Conservation (phyloP, 2,113 vertebrate species). For the Chionodraco myersi region DNA sequence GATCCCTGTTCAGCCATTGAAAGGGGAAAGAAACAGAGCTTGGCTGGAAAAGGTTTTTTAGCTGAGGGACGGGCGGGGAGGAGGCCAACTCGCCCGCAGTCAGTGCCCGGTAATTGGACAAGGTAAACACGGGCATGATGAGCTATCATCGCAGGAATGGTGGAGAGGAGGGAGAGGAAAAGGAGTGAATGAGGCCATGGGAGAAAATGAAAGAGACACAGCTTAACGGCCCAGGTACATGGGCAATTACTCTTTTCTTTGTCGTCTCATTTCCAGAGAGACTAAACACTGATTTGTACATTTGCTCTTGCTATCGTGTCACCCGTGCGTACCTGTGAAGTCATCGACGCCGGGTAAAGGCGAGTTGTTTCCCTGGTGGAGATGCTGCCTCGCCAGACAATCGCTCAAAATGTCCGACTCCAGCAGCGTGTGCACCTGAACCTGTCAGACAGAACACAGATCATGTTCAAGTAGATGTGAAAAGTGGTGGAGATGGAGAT, state of each 20-base stretch:
- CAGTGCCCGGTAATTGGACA: slow-evolving; percentile 74
- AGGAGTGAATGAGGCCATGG: slow-evolving; percentile 71
- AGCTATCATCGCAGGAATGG: slow-evolving; percentile 70
- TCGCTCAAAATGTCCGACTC: slow-evolving; percentile 70
- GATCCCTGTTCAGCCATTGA: slow-evolving; percentile 77
- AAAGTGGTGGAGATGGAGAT: background rate
- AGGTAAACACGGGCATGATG: slow-evolving; percentile 76
- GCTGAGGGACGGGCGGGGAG: slow-evolving; percentile 55
- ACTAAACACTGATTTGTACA: slow-evolving; percentile 11
- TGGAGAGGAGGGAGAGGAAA: slow-evolving; percentile 53
- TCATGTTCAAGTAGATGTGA: background rate
- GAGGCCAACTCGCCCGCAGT: slow-evolving; percentile 63
- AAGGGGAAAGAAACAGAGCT: slow-evolving; percentile 63
- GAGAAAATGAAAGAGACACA: slow-evolving; percentile 61
- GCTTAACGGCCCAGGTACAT: slow-evolving; percentile 63
- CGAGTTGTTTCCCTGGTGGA: slow-evolving; percentile 60
- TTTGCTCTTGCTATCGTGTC: slow-evolving; percentile 37
- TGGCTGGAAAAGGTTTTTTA: slow-evolving; percentile 67
- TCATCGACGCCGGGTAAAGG: slow-evolving; percentile 58
- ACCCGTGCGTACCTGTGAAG: slow-evolving; percentile 68
- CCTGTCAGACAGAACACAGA: slow-evolving; percentile 50
- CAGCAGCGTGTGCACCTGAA: slow-evolving; percentile 55
- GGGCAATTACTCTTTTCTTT: slow-evolving; percentile 35
- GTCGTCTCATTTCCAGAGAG: slow-evolving; percentile 42
- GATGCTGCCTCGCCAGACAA: slow-evolving; percentile 74